A percentile compares a stretch with the other conserved stretches of the same genome.
Evolutionary conservation across 2,888 invertebrate species (phyloP).

Genomic region (Tipula unca): DNA sequence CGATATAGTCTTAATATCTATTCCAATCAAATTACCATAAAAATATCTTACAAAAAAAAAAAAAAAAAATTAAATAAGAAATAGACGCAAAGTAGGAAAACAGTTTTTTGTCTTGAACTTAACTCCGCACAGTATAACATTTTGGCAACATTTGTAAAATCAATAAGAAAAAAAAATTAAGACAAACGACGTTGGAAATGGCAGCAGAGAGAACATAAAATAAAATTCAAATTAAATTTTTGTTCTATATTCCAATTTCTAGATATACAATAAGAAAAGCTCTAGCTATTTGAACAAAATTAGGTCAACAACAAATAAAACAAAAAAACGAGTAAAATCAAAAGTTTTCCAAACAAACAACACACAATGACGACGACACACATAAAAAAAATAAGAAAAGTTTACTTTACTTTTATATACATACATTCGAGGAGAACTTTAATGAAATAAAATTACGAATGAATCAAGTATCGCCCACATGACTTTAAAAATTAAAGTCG

Average conservation of each 20-base stretch:
- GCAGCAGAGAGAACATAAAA: neutral
- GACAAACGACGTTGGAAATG: neutral
- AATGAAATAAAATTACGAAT: neutral
- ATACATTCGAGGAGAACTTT: neutral
- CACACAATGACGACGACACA: neutral
- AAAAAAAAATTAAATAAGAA: too few species aligned
- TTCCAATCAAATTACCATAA: constrained; percentile 9
- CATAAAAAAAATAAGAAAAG: neutral
- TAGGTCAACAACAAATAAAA: neutral
- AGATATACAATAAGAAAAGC: neutral
- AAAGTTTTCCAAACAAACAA: neutral
- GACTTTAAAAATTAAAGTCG: neutral
- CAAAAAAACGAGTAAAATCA: neutral
- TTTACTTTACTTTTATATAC: neutral
- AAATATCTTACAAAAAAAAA: too few species aligned
- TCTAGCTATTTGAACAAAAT: neutral
- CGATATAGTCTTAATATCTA: neutral
- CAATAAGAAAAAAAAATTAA: neutral
- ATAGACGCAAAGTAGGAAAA: neutral
- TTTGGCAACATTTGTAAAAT: constrained; percentile 2
- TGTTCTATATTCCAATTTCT: neutral
- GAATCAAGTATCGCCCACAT: neutral
- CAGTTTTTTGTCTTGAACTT: neutral
- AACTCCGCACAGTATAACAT: neutral
- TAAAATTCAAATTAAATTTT: neutral